Conservation (phyloP, 35 echinoderm and acorn worm genomes). For the Apostichopus japonicus region DNA sequence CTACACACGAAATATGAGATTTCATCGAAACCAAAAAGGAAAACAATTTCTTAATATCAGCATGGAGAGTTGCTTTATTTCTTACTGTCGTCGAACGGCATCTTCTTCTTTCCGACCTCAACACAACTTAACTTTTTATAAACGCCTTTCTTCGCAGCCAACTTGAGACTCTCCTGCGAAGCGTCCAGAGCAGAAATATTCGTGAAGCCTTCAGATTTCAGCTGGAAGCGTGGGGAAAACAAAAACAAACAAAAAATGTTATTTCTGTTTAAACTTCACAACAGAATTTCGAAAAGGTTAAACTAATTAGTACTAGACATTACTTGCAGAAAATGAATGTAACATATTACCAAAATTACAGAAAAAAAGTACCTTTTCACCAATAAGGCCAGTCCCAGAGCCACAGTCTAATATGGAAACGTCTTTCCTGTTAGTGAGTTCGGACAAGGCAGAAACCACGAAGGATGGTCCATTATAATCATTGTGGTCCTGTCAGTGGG, state of each 20-base stretch:
- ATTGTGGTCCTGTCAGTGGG: not conserved
- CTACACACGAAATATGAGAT: no score
- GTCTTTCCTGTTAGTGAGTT: not conserved
- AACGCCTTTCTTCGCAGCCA: not conserved
- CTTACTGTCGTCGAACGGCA: constrained; percentile 12
- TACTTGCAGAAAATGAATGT: not conserved
- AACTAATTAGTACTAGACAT: constrained; percentile 8
- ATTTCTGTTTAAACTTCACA: not conserved
- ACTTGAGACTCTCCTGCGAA: not conserved
- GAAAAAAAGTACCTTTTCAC: not conserved
- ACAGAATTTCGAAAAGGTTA: not conserved
- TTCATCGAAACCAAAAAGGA: no score
- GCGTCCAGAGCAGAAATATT: constrained; percentile 8
- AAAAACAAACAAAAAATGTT: not conserved
- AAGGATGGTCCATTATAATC: not conserved
- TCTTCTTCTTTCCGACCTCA: not conserved
- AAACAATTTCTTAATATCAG: no score
- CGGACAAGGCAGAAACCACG: not conserved
- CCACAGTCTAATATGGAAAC: not conserved
- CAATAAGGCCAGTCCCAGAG: not conserved
- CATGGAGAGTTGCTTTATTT: not conserved
- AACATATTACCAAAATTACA: not conserved
- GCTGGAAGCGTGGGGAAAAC: not conserved
- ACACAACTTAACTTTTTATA: not conserved
- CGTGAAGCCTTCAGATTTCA: not conserved